phyloP scores from a whole-genome alignment of 2,797 vertebrate species.

The Cyclura pinguis region DNA sequence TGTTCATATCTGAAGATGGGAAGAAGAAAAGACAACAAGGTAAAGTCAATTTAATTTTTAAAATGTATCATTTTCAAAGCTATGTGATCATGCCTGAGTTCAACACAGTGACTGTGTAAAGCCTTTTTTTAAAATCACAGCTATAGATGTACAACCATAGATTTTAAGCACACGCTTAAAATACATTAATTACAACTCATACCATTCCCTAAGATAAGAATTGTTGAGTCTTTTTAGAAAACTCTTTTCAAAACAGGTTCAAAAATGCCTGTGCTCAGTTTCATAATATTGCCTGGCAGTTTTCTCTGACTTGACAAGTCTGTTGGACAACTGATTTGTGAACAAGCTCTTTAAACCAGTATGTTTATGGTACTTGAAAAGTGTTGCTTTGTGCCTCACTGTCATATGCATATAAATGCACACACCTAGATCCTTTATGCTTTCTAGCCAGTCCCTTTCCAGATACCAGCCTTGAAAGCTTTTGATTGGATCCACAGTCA shows the following conservation, averaged over 20 bases:
- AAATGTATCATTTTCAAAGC: background rate
- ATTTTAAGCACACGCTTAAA: conserved; percentile 16
- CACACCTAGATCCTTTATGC: background rate
- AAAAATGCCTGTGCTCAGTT: background rate
- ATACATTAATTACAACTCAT: conserved; percentile 13
- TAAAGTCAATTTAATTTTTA: conserved; percentile 9
- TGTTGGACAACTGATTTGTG: background rate
- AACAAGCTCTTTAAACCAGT: background rate
- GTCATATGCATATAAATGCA: background rate
- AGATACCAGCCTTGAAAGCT: background rate
- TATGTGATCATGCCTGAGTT: background rate
- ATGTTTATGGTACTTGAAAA: background rate
- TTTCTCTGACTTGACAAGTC: background rate
- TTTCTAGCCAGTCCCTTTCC: background rate
- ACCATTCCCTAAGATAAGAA: conserved; percentile 14
- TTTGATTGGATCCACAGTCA: too few relatives aligned
- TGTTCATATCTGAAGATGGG: conserved; percentile 88
- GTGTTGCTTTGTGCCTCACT: background rate
- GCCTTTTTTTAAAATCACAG: conserved; percentile 2
- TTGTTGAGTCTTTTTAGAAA: background rate
- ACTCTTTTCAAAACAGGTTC: background rate
- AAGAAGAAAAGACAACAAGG: conserved; percentile 3
- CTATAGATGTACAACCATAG: conserved; percentile 12
- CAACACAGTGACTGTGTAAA: background rate
- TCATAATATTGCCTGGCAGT: background rate